A percentile compares a stretch with the other conserved stretches of the same genome.
Evolutionary conservation across 2,113 vertebrate genomes (phyloP).

Genomic region (Erinaceus europaeus): DNA sequence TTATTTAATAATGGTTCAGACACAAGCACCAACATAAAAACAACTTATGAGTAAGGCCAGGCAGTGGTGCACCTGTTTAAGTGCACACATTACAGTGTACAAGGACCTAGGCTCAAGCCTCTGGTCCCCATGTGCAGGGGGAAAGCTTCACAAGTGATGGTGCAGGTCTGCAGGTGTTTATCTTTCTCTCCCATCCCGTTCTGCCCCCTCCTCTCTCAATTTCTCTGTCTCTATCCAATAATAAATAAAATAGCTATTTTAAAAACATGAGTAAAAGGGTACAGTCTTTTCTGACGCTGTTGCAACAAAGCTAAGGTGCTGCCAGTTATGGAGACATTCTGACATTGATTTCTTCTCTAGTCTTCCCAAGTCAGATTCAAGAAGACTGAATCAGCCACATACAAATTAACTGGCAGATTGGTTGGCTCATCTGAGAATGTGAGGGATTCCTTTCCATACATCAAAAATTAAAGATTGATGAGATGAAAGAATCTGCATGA

Average conservation of each 20-base stretch:
- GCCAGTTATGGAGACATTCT: background rate
- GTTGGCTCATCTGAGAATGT: background rate
- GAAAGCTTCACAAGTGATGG: too few species aligned
- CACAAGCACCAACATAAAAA: too few species aligned
- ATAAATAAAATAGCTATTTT: too few species aligned
- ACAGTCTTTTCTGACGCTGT: background rate
- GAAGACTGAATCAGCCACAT: background rate
- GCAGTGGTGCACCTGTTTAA: too few species aligned
- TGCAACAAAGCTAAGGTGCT: background rate
- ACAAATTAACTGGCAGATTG: background rate
- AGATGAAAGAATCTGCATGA: background rate
- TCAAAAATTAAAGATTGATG: background rate
- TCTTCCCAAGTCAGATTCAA: background rate
- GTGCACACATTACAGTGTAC: too few species aligned
- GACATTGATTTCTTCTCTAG: background rate
- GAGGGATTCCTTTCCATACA: background rate
- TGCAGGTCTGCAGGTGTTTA: too few species aligned
- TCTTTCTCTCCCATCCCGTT: too few species aligned
- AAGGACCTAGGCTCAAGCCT: too few species aligned
- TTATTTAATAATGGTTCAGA: background rate
- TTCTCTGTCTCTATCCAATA: too few species aligned
- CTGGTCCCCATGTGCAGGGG: too few species aligned
- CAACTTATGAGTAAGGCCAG: too few species aligned
- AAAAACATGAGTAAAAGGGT: background rate
- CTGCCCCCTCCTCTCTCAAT: too few species aligned